Conservation (phyloP, 2,888 invertebrate species). For the Villa cingulata region DNA sequence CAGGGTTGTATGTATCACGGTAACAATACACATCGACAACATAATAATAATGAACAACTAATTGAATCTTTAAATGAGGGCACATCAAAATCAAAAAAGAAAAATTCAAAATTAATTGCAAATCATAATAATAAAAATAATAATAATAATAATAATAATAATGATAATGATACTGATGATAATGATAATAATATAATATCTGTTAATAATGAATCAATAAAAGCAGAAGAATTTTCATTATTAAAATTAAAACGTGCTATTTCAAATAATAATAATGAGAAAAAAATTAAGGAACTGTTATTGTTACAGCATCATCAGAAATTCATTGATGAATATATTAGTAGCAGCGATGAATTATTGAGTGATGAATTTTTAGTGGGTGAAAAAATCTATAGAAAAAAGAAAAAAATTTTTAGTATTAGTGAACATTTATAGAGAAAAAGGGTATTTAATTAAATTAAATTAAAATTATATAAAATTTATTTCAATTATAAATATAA, state of each 20-base stretch:
- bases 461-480: too few relatives aligned
- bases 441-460: background rate
- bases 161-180: background rate
- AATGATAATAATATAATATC: too few relatives aligned
- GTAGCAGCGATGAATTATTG: slow-evolving; percentile 6
- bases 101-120: too few relatives aligned
- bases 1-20: slow-evolving; percentile 38
- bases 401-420: slow-evolving; percentile 12
- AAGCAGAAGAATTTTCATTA: too few relatives aligned
- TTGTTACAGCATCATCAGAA: slow-evolving; percentile 28
- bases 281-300: slow-evolving; percentile 22
- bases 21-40: background rate
- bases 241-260: too few relatives aligned
- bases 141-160: too few relatives aligned
- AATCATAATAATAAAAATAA: too few relatives aligned
- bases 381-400: background rate
- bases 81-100: slow-evolving; percentile 13
- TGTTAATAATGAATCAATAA: too few relatives aligned
- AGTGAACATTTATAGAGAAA: slow-evolving; percentile 13
- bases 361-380: slow-evolving; percentile 8
- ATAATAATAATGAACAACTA: background rate
- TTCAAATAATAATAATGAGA: background rate
- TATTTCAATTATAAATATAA: too few relatives aligned
- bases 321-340: slow-evolving; percentile 28
- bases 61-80: background rate